A percentile compares a stretch with the other conserved stretches of the same genome.
Evolutionary conservation across 1,140 invertebrate species (phyloP).

Genomic region (Drosophila saltans): DNA sequence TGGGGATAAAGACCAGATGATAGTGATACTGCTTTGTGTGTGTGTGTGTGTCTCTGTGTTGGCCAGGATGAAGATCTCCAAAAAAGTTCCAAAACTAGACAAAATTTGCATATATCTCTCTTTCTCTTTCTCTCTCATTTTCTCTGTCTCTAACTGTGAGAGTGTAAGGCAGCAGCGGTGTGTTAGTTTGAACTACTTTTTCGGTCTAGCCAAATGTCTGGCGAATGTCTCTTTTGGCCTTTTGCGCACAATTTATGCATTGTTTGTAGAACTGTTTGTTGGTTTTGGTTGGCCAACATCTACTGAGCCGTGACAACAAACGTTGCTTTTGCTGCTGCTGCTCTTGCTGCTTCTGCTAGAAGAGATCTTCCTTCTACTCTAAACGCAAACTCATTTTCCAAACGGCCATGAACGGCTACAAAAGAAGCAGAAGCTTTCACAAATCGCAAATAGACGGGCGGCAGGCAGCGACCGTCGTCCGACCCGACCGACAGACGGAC

Average conservation of each 20-base stretch:
- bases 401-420: constrained; percentile 11
- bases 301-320: constrained; percentile 58
- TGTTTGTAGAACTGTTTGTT: constrained; percentile 54
- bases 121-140: not conserved
- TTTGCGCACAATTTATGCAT: constrained; percentile 74
- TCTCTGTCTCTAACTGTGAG: constrained; percentile 26
- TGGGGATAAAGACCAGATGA: not conserved
- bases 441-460: constrained; percentile 69
- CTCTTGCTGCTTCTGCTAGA: constrained; percentile 43
- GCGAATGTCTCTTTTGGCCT: constrained; percentile 51
- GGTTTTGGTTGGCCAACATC: constrained; percentile 50
- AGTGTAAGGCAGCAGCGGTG: not conserved
- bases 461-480: not conserved
- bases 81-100: constrained; percentile 13
- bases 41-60: too few species aligned
- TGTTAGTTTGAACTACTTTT: constrained; percentile 67
- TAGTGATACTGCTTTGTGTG: too few species aligned
- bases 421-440: constrained; percentile 65
- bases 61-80: constrained; percentile 14
- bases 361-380: constrained; percentile 28
- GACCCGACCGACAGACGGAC: not conserved
- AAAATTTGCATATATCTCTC: constrained; percentile 44
- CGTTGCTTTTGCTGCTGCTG: constrained; percentile 12
- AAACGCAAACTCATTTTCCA: constrained; percentile 62
- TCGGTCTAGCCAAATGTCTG: constrained; percentile 58